Evolutionary conservation across 2,888 invertebrate species (phyloP).

Genomic region (Hyposoter dolosus): DNA sequence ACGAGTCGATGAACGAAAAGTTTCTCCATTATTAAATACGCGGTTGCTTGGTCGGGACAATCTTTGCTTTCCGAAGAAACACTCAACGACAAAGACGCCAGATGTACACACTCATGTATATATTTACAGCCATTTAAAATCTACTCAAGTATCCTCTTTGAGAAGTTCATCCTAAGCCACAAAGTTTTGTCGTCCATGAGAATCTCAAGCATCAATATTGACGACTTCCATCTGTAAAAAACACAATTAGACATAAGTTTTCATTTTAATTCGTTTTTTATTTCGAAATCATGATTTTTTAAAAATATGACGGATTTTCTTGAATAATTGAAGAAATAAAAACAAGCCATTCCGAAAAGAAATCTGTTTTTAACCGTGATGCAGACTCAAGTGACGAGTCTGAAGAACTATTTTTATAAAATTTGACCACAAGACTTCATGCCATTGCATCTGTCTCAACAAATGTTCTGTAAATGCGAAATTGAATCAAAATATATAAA

Average conservation of each 20-base stretch:
- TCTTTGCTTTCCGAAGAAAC: not conserved
- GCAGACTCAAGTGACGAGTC: not conserved
- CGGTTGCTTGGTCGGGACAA: not conserved
- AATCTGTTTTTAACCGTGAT: not conserved
- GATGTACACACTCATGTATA: not conserved
- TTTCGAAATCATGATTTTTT: not conserved
- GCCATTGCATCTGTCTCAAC: not conserved
- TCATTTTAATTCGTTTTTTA: not conserved
- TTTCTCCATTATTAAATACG: not conserved
- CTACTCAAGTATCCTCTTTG: not conserved
- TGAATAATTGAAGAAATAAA: not conserved
- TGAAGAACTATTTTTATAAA: not conserved
- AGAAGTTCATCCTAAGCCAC: conserved; percentile 17
- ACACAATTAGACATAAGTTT: conserved; percentile 1
- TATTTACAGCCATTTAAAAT: not conserved
- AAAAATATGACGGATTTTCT: not conserved
- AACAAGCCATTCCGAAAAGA: not conserved
- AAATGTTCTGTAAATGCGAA: not conserved
- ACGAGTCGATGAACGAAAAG: not conserved
- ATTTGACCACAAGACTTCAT: not conserved
- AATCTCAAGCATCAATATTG: conserved; percentile 54
- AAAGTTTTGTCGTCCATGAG: not conserved
- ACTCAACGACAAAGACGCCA: not conserved
- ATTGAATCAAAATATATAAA: not conserved
- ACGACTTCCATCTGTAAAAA: conserved; percentile 71